Evolutionary conservation across 23 tunicate species (phyloP).

Genomic region (Ascidia mentula): DNA sequence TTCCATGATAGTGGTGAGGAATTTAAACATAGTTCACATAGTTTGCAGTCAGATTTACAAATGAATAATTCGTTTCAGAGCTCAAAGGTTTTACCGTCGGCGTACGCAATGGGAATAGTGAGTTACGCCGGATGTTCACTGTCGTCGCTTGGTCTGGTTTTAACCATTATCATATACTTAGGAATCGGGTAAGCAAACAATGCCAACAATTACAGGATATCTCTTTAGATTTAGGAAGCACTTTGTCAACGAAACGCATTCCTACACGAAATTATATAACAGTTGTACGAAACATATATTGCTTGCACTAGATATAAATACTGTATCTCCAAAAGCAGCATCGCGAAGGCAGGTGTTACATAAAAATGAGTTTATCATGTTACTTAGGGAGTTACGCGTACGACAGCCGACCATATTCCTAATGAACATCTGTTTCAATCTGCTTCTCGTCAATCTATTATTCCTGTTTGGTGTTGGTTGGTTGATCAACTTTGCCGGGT

Average conservation of each 20-base stretch:
- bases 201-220: no score
- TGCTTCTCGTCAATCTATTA: not conserved
- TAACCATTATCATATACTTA: not conserved
- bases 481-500: not conserved
- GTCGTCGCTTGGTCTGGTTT: not conserved
- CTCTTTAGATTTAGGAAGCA: no score
- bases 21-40: not conserved
- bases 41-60: not conserved
- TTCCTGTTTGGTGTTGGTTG: slow-evolving; percentile 7
- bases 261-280: no score
- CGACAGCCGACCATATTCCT: not conserved
- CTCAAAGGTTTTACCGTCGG: not conserved
- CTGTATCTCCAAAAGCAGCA: no score
- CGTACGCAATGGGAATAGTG: not conserved
- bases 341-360: no score
- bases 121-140: slow-evolving; percentile 7
- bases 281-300: no score
- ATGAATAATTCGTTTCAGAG: not conserved
- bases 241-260: no score
- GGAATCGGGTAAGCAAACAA: not conserved
- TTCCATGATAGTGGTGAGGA: not conserved
- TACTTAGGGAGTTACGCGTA: not conserved
- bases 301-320: no score
- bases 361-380: not conserved
- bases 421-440: slow-evolving; percentile 5